phyloP scores from a whole-genome alignment of 1,140 invertebrate species.

The Lethrus apterus region DNA sequence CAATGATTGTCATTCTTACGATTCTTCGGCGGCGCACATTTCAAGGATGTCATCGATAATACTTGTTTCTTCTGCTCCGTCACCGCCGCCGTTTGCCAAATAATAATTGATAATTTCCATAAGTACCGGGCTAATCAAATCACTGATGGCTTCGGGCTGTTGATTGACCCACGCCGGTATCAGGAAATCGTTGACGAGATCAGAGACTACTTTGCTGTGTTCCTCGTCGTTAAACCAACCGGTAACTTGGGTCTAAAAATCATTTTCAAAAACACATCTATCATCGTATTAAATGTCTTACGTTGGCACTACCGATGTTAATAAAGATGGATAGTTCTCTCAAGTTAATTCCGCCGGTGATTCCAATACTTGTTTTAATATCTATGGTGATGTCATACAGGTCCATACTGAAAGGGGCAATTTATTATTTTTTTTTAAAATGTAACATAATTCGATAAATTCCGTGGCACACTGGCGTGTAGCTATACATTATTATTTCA shows the following conservation, averaged over 20 bases:
- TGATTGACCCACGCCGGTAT: slow-evolving; percentile 4
- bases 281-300: background rate
- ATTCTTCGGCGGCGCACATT: no score
- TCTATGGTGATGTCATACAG: background rate
- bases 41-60: no score
- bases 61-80: background rate
- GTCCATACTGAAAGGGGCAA: background rate
- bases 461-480: no score
- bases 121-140: background rate
- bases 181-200: slow-evolving; percentile 4
- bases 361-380: no score
- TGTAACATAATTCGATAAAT: no score
- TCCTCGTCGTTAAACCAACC: slow-evolving; percentile 10
- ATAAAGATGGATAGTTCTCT: background rate
- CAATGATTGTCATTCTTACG: no score
- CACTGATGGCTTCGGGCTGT: slow-evolving; percentile 2
- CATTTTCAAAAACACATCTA: background rate
- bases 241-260: slow-evolving; percentile 3
- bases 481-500: no score
- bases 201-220: slow-evolving; percentile 4
- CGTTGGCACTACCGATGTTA: background rate
- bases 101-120: background rate
- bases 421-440: background rate
- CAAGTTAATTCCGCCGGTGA: no score
- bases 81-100: background rate